Percentiles rank a stretch among this genome's conserved stretches.
phyloP scores from a whole-genome alignment of 2,113 vertebrate genomes.

The Seriola quinqueradiata region DNA sequence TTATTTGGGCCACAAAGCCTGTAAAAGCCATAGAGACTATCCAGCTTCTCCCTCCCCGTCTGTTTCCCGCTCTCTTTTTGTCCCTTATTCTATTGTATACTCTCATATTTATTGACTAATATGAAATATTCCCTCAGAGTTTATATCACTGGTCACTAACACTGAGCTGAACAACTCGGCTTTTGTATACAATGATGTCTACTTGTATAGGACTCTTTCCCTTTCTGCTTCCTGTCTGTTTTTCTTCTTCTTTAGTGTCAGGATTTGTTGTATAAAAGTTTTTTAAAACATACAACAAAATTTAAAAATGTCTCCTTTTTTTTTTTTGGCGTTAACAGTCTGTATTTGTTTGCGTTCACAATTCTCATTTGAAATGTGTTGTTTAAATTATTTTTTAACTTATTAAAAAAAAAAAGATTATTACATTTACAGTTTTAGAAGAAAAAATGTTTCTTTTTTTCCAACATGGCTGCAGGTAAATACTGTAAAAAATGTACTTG shows the following conservation, averaged over 20 bases:
- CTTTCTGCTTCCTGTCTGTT: slow-evolving; percentile 68
- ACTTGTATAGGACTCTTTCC: slow-evolving; percentile 71
- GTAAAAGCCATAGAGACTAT: slow-evolving; percentile 79
- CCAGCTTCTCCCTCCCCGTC: slow-evolving; percentile 49
- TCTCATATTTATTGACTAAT: slow-evolving; percentile 82
- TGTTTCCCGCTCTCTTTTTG: slow-evolving; percentile 25
- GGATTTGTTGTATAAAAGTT: slow-evolving; percentile 69
- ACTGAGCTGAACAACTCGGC: slow-evolving; percentile 78
- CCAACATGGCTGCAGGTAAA: slow-evolving; percentile 65
- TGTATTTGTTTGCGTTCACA: slow-evolving; percentile 59
- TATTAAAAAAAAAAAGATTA: slow-evolving; percentile 73
- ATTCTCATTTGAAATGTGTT: slow-evolving; percentile 71
- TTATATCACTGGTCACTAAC: slow-evolving; percentile 85
- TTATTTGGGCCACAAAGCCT: slow-evolving; percentile 67
- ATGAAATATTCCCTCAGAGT: slow-evolving; percentile 77
- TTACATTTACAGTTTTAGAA: slow-evolving; percentile 69
- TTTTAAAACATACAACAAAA: slow-evolving; percentile 50
- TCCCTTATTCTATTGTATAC: slow-evolving; percentile 67
- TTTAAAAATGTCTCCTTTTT: slow-evolving; percentile 55
- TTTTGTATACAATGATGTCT: slow-evolving; percentile 80
- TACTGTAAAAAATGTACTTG: slow-evolving; percentile 59
- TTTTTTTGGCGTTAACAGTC: slow-evolving; percentile 49
- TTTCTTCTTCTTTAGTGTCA: slow-evolving; percentile 54
- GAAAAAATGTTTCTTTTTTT: slow-evolving; percentile 39
- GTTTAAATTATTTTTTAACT: slow-evolving; percentile 84